Evolutionary conservation across 2,113 vertebrate species (phyloP).

Genomic region (Odocoileus virginianus): DNA sequence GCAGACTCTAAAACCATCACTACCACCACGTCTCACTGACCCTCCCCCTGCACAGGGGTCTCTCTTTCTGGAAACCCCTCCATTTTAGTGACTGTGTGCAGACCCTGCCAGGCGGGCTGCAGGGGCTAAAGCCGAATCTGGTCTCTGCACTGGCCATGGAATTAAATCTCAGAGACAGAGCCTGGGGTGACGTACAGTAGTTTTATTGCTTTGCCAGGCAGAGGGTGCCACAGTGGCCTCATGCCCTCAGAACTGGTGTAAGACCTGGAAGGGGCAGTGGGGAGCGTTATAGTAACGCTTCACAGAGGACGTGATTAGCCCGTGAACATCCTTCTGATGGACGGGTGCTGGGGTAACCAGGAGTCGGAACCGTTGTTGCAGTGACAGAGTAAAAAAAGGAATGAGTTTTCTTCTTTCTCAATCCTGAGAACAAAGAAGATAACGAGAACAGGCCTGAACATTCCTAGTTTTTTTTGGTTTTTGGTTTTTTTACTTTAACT

Average conservation of each 20-base stretch:
- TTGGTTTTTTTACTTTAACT: neutral
- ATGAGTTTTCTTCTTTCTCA: neutral
- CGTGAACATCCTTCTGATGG: neutral
- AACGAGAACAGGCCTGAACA: neutral
- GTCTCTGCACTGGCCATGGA: accelerated
- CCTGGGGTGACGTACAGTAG: neutral
- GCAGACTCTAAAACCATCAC: neutral
- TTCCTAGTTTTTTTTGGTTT: neutral
- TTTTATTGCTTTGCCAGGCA: neutral
- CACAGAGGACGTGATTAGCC: neutral
- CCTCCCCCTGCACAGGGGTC: neutral
- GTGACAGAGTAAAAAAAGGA: neutral
- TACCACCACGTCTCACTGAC: accelerated
- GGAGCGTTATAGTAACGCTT: neutral
- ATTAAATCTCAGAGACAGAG: neutral
- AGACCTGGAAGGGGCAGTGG: neutral
- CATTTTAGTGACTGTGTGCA: neutral
- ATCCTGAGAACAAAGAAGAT: neutral
- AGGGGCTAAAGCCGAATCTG: neutral
- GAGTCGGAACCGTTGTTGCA: neutral
- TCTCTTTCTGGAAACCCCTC: neutral
- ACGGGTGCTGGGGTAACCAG: neutral
- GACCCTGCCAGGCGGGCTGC: neutral
- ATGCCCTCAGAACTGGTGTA: neutral
- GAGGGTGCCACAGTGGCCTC: neutral